Conservation (phyloP, 2,113 vertebrate genomes). For the Pungitius pungitius region DNA sequence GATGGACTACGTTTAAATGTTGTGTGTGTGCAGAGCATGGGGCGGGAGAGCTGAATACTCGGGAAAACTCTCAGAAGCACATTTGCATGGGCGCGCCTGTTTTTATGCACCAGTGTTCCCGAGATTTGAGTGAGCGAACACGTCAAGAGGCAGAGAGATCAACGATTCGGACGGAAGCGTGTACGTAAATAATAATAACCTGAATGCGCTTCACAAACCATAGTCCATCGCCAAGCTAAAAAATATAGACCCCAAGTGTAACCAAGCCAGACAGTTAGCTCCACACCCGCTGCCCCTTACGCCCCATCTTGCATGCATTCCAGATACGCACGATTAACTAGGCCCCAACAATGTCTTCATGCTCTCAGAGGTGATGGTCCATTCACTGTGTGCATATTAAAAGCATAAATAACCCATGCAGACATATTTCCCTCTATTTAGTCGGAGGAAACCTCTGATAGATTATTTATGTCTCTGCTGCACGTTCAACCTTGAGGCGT, state of each 20-base stretch:
- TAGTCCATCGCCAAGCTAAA: constrained; percentile 55
- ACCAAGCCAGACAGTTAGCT: constrained; percentile 23
- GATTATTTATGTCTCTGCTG: constrained; percentile 80
- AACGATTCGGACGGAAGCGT: constrained; percentile 45
- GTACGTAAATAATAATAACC: constrained; percentile 55
- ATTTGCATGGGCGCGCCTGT: constrained; percentile 3
- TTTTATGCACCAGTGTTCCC: constrained; percentile 28
- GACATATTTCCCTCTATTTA: constrained; percentile 74
- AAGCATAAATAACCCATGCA: constrained; percentile 82
- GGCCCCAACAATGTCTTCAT: constrained; percentile 55
- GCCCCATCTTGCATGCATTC: constrained; percentile 26
- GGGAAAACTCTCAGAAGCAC: constrained; percentile 13
- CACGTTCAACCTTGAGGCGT: constrained; percentile 82
- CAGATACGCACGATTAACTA: constrained; percentile 62
- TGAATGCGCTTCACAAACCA: constrained; percentile 39
- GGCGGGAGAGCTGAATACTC: constrained; percentile 28
- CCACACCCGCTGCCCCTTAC: constrained; percentile 21
- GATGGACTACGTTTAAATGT: constrained; percentile 64
- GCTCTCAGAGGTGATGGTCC: constrained; percentile 73
- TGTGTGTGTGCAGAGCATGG: neutral
- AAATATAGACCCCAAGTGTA: constrained; percentile 21
- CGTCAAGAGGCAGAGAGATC: constrained; percentile 42
- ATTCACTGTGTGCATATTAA: constrained; percentile 77
- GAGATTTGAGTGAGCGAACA: constrained; percentile 38
- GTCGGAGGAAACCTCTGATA: constrained; percentile 73